Evolutionary conservation across 2,797 vertebrate genomes (phyloP).

Genomic region (Salmo trutta): DNA sequence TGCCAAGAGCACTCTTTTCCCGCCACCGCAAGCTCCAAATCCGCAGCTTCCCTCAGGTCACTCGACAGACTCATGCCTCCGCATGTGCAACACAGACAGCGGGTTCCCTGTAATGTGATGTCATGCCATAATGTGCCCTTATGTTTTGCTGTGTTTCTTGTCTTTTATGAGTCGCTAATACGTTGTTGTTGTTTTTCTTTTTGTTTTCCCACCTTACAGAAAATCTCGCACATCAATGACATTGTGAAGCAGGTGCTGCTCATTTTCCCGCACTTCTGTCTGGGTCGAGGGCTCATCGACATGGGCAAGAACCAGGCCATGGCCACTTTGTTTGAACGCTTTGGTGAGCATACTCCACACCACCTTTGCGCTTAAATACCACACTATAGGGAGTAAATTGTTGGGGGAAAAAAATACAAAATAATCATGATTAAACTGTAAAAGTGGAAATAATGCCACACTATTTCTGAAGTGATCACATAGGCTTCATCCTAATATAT

Average conservation of each 20-base stretch:
- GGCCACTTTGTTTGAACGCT: constrained; percentile 84
- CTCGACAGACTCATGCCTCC: constrained; percentile 23
- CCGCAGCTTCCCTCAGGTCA: constrained; percentile 37
- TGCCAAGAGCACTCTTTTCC: constrained; percentile 22
- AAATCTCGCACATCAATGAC: constrained; percentile 85
- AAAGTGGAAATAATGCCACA: too few species aligned
- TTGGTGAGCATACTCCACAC: constrained; percentile 81
- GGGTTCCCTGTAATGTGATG: neutral
- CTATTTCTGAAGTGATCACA: too few species aligned
- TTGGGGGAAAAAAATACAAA: neutral
- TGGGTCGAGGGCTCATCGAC: constrained; percentile 94
- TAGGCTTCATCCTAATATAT: too few species aligned
- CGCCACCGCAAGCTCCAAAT: constrained; percentile 7
- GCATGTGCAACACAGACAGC: neutral
- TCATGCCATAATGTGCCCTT: too few species aligned
- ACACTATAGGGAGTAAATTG: too few species aligned
- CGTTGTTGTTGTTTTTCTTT: neutral
- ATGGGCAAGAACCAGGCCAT: constrained; percentile 98
- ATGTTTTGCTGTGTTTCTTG: neutral
- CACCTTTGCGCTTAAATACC: neutral
- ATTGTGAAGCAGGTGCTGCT: constrained; percentile 93
- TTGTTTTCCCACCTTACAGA: constrained; percentile 68
- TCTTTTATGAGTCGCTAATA: neutral
- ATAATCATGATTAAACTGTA: too few species aligned
- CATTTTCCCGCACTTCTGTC: constrained; percentile 96